Evolutionary conservation across 2,888 invertebrate species (phyloP).

Genomic region (Doris montereyensis): DNA sequence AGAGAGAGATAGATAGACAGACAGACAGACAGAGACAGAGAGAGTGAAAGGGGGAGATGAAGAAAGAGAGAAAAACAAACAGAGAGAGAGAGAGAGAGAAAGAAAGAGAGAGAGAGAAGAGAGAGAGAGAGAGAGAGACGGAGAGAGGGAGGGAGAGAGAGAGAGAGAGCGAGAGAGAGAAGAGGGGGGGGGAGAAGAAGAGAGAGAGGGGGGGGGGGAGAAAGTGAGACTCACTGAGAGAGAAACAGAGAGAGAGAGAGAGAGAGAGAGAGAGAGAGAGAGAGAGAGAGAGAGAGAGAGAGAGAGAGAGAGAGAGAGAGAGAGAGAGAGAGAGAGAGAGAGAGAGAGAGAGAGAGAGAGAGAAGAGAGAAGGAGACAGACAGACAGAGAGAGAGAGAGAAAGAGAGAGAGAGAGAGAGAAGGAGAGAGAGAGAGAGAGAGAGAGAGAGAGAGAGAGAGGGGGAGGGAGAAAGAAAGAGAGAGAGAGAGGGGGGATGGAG

Average conservation of each 20-base stretch:
- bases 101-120: background rate
- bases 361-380: background rate
- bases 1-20: background rate
- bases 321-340: background rate
- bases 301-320: background rate
- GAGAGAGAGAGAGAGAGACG: background rate
- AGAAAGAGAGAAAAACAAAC: background rate
- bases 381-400: background rate
- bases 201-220: slow-evolving; percentile 1
- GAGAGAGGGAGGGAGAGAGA: background rate
- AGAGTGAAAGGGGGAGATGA: background rate
- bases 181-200: background rate
- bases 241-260: slow-evolving; percentile 16
- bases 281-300: background rate
- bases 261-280: background rate
- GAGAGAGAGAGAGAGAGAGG: background rate
- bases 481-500: background rate
- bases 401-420: background rate
- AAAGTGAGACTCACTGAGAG: slow-evolving; percentile 3
- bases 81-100: background rate
- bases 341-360: background rate
- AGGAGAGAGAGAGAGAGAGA: background rate
- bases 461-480: background rate
- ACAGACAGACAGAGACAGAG: background rate
- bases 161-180: background rate